phyloP scores from a whole-genome alignment of 2,113 vertebrate species.

The Colossoma macropomum region DNA sequence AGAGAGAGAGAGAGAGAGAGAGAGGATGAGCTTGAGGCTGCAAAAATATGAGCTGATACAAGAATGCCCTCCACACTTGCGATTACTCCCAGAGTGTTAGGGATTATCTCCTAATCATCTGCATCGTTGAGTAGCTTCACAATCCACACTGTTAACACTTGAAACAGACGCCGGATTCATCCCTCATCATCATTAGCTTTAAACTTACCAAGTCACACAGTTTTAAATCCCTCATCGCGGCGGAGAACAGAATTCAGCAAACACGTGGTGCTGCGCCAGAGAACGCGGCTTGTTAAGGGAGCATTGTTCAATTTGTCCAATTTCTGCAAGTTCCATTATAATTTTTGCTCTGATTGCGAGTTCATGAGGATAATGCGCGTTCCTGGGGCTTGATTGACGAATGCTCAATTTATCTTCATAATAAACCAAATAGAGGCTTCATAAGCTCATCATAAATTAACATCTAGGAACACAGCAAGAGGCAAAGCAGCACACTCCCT shows the following conservation, averaged over 20 bases:
- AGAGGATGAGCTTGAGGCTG: neutral
- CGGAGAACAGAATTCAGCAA: neutral
- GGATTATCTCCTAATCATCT: conserved; percentile 1
- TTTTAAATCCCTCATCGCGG: neutral
- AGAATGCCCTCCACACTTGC: neutral
- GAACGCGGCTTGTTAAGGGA: neutral
- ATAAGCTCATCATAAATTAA: conserved; percentile 18
- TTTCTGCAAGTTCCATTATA: neutral
- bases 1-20: neutral
- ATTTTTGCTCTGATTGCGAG: neutral
- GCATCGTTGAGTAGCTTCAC: neutral
- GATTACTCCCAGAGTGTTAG: neutral
- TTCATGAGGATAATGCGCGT: neutral
- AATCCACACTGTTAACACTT: neutral
- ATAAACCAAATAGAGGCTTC: neutral
- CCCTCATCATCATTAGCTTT: neutral
- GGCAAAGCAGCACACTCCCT: neutral
- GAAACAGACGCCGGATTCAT: neutral
- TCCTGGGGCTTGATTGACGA: neutral
- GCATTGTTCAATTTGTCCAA: neutral
- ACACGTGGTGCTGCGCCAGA: neutral
- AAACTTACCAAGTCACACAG: neutral
- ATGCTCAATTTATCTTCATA: neutral
- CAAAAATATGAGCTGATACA: neutral
- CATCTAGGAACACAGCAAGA: neutral